Percentiles rank a stretch among this genome's conserved stretches.
Conservation (phyloP, 2,797 vertebrate species). For the Gymnocypris eckloni region DNA sequence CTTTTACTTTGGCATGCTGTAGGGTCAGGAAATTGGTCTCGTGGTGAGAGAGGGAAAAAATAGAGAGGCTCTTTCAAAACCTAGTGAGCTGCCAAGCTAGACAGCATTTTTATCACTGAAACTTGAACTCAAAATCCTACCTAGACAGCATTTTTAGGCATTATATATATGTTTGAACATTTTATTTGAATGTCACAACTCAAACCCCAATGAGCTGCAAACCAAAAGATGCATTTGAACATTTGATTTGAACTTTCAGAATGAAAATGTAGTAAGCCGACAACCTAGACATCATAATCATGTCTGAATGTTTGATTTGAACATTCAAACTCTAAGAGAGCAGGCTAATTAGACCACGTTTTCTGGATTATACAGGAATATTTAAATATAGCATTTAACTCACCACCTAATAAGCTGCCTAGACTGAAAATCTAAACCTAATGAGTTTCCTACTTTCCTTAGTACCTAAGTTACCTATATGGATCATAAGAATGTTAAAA, state of each 20-base stretch:
- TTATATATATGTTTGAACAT: neutral
- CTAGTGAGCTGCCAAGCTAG: neutral
- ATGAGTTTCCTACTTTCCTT: no score
- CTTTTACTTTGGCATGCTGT: conserved; percentile 47
- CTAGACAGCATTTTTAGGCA: neutral
- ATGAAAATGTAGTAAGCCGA: neutral
- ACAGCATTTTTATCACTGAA: conserved; percentile 1
- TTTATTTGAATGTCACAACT: neutral
- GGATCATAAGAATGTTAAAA: neutral
- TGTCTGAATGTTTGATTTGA: neutral
- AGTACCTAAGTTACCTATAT: neutral
- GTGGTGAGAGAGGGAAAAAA: neutral
- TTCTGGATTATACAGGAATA: neutral
- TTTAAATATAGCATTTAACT: neutral
- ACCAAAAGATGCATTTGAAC: neutral
- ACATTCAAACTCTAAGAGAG: neutral
- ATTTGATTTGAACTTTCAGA: neutral
- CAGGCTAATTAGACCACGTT: neutral
- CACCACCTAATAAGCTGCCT: neutral
- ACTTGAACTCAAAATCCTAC: neutral
- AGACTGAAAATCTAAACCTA: neutral
- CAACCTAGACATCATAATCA: neutral
- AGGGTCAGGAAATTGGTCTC: conserved; percentile 29
- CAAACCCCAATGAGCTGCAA: neutral
- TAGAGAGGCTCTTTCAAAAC: neutral